Evolutionary conservation across 2,888 invertebrate genomes (phyloP).

Genomic region (Atrina japonica): DNA sequence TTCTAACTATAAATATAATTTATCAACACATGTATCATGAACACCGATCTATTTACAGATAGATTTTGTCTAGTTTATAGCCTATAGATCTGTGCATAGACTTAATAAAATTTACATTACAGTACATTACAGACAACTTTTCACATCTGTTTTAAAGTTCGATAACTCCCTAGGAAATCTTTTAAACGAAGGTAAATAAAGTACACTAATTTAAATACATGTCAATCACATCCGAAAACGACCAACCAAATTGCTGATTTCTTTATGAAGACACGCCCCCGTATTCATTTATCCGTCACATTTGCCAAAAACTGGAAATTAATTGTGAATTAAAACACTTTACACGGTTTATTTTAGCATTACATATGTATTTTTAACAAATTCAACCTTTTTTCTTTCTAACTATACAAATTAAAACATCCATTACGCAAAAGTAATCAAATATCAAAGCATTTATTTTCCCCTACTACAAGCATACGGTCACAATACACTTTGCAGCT

Average conservation of each 20-base stretch:
- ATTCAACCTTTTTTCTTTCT: background rate
- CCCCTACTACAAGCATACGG: conserved; percentile 33
- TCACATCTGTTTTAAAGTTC: too few relatives aligned
- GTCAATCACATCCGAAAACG: conserved; percentile 40
- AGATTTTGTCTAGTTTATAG: too few relatives aligned
- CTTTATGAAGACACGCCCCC: conserved; percentile 39
- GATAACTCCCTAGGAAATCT: background rate
- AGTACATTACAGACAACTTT: too few relatives aligned
- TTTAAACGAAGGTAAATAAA: conserved; percentile 4
- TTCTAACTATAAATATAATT: too few relatives aligned
- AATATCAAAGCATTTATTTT: conserved; percentile 18
- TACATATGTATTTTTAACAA: background rate
- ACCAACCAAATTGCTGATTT: conserved; percentile 43
- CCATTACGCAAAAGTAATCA: background rate
- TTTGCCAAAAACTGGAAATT: conserved; percentile 5
- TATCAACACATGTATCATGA: too few relatives aligned
- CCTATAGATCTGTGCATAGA: too few relatives aligned
- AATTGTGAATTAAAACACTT: background rate
- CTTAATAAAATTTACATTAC: too few relatives aligned
- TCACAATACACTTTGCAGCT: conserved; percentile 33
- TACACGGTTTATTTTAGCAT: background rate
- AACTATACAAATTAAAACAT: background rate
- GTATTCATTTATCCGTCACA: conserved; percentile 33
- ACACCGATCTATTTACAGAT: too few relatives aligned
- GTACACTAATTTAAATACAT: conserved; percentile 15